phyloP scores from a whole-genome alignment of 2,888 invertebrate species.

The Helobdella robusta region DNA sequence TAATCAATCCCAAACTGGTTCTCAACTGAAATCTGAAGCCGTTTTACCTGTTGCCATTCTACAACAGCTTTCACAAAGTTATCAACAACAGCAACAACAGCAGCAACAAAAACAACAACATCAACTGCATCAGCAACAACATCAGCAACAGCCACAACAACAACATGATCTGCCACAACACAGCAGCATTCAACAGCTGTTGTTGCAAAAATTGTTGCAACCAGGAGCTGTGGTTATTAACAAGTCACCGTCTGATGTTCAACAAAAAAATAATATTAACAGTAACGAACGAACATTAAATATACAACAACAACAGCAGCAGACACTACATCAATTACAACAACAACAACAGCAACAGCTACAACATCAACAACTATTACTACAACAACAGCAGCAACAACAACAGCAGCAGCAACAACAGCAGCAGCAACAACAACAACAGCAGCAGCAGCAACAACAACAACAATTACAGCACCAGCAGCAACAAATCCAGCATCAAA shows the following conservation, averaged over 20 bases:
- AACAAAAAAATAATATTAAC: no score
- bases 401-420: background rate
- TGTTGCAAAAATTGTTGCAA: slow-evolving; percentile 25
- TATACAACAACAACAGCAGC: no score
- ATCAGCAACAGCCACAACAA: slow-evolving; percentile 7
- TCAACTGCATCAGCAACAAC: background rate
- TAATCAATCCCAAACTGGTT: slow-evolving; percentile 14
- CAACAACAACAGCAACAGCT: no score
- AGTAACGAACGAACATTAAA: no score
- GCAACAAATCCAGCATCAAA: background rate
- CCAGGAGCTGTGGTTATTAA: slow-evolving; percentile 23
- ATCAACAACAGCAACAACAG: slow-evolving; percentile 12
- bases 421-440: slow-evolving; percentile 6
- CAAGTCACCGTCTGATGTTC: slow-evolving; percentile 17
- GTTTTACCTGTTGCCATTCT: slow-evolving; percentile 4
- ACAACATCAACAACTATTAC: no score
- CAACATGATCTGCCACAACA: no score
- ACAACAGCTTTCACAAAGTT: slow-evolving; percentile 12
- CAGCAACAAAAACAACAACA: background rate
- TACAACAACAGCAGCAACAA: no score
- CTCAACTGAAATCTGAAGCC: background rate
- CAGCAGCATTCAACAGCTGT: background rate
- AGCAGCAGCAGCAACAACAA: background rate
- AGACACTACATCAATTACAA: no score
- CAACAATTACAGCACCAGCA: background rate